Base-by-base conservation (phyloP, 2,797 vertebrate genomes). In the Acanthiza pusilla region DNA sequence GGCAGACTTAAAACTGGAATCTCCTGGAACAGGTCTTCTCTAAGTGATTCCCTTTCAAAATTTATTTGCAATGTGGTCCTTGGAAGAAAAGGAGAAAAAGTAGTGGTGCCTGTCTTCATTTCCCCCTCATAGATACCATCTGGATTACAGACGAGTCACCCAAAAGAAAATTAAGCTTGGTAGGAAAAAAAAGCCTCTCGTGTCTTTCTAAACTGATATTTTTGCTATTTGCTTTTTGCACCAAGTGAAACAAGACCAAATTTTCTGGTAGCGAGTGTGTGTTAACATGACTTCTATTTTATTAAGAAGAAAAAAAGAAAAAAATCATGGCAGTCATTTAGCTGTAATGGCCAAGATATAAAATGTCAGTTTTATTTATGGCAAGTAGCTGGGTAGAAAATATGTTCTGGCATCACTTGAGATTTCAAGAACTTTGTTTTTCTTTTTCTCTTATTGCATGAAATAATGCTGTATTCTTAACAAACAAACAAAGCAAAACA, bases 281-380 rank as follows among this genome's bases (percentile, higher is more conserved):
- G 63, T 88, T 96, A 95, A 79, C 60, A 92, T 60, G 79, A 80
- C 73, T 93, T 90, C 79, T 95, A 76, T 93, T 93, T 90, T 94
- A 93, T 79, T 86, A 78, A 86, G 73, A 88, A 88, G 58, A 87
- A 50, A 85, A 54, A 90, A 43, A 93, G n/a, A n/a, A n/a, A 78
- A 72, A 26, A 74, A 42, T 58, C 65, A 84, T 91, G 88, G 93
- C 94, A 95, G 83, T 93, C 47, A 78, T 88, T 90, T 94, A 88
- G 80, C 70, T 96, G 88, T 81, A 84, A 91, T 86, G 63, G 95
- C 94, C 94, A 96, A 95, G 91, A 96, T 96, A 95, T 94, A 96
- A 96, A 96, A 95, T 96, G 93, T 96, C 95, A 96, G 85, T 88
- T 96, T 96, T 96, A 96, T 96, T 96, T 96, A 96, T 94, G 95